Base-by-base conservation (phyloP, 2,888 invertebrate species). In the Epinotia ramella region DNA sequence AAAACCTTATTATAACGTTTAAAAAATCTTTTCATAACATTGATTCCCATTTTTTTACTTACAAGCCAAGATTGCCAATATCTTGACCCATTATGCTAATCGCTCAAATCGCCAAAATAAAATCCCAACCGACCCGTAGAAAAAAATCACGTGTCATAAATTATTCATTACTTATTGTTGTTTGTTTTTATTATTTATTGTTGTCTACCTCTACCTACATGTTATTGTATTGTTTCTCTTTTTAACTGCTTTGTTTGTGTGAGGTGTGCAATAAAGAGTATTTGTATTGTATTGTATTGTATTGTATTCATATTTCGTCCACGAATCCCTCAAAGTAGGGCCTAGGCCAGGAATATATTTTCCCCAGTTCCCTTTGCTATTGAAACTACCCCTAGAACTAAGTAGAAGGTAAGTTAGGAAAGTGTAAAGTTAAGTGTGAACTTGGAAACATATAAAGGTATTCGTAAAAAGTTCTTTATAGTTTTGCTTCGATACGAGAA, bases 51-150 rank as follows among this genome's bases (percentile, higher is more conserved):
- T n/a, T 53, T 53, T 28, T n/a, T 13, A 53, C n/a, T 9, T 9
- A 40, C 1, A 40, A 40, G 44, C 18, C 33, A 33, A 24, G 4
- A 4, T n/a, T 53, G 24, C 12, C 24, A 6, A 33, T 53, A 53
- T 56, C 53, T 28, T 33, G 66, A 56, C 66, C 66, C 40, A 40
- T 20, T 56, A 68, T 59, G 68, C 68, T 20, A 68, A 68, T 68
- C 68, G 9, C 67, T 9, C 13, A 67, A 67, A 67, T 68, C 68
- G 40, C 40, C 20, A 68, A 57, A 59, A 40, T 44, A 68, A 68
- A 33, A 68, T 59, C 33, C 68, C 16, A 44, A 59, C 68, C 24
- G 68, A 68, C 44, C 57, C 68, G 40, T 59, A 59, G 11, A 59
- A 40, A 40, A 18, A 18, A 44, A 13, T 5, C 40, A 67, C 44